phyloP scores from a whole-genome alignment of 2,113 vertebrate species.

The Poeciliopsis turrubarensis region DNA sequence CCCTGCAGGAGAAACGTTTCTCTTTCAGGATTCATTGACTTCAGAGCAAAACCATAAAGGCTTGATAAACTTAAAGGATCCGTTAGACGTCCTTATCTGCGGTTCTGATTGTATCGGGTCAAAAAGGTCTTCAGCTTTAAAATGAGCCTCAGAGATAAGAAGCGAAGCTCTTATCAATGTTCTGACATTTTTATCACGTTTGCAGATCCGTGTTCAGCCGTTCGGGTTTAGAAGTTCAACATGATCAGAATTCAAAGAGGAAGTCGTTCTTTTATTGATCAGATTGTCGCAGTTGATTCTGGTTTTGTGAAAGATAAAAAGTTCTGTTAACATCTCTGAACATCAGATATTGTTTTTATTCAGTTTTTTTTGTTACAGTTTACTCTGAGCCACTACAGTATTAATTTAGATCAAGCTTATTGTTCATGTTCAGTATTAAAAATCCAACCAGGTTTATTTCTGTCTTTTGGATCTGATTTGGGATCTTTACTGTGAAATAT shows the following conservation, averaged over 20 bases:
- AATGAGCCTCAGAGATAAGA: neutral
- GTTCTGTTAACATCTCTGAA: neutral
- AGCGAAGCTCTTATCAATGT: conserved; percentile 10
- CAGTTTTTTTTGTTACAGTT: neutral
- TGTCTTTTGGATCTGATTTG: conserved; percentile 7
- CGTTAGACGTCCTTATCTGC: neutral
- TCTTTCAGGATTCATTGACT: neutral
- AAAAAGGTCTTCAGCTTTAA: neutral
- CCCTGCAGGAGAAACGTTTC: neutral
- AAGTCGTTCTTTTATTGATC: neutral
- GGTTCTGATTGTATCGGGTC: neutral
- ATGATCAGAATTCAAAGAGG: neutral
- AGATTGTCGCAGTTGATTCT: neutral
- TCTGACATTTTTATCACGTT: neutral
- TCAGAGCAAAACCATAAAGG: neutral
- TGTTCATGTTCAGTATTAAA: conserved; percentile 5
- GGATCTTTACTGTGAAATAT: conserved; percentile 46
- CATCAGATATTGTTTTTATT: neutral
- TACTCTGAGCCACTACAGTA: conserved; percentile 34
- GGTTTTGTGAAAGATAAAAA: neutral
- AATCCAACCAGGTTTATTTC: neutral
- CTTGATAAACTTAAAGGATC: neutral
- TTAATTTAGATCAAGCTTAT: neutral
- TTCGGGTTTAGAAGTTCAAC: neutral
- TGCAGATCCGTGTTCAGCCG: neutral